These are phyloP conservation scores for Eristalis arbustorum DNA, from an alignment of 2,888 invertebrate species.

Conservation along the genomic window DNA sequence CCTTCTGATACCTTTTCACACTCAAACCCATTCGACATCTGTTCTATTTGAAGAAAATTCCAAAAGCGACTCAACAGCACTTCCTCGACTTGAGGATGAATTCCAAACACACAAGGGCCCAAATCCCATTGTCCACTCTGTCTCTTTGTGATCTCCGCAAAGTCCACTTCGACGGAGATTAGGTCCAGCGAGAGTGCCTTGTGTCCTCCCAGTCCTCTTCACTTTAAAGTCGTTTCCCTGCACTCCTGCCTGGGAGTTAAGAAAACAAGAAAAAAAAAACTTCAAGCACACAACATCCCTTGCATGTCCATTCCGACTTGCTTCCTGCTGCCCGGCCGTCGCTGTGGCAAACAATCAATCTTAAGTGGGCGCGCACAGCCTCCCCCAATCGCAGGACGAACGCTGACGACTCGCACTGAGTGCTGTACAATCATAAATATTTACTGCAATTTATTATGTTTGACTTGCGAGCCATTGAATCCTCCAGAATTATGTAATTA, in stretches of 20 bases:
- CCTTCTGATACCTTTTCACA: no score
- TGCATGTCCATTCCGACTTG: conserved; percentile 19
- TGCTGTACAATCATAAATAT: conserved; percentile 66
- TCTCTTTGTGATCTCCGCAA: neutral
- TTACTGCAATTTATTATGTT: conserved; percentile 60
- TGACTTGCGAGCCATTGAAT: conserved; percentile 56
- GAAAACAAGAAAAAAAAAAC: neutral
- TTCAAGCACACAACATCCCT: neutral
- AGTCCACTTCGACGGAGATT: neutral
- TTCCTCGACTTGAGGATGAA: neutral
- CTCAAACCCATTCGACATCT: no score
- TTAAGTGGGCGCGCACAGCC: neutral
- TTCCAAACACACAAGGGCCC: neutral
- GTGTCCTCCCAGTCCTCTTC: neutral
- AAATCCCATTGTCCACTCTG: neutral
- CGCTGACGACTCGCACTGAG: conserved; percentile 28
- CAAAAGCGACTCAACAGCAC: neutral
- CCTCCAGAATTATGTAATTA: conserved; percentile 54
- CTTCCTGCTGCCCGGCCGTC: neutral
- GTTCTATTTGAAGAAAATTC: no score
- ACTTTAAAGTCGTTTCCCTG: neutral
- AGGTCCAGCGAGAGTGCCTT: neutral
- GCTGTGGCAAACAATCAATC: conserved; percentile 1
- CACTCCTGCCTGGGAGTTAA: neutral
- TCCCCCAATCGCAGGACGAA: no score